These are phyloP conservation scores for Zhuqinia jingwanae DNA, from an alignment of 2,888 invertebrate species.

Conservation along the genomic window DNA sequence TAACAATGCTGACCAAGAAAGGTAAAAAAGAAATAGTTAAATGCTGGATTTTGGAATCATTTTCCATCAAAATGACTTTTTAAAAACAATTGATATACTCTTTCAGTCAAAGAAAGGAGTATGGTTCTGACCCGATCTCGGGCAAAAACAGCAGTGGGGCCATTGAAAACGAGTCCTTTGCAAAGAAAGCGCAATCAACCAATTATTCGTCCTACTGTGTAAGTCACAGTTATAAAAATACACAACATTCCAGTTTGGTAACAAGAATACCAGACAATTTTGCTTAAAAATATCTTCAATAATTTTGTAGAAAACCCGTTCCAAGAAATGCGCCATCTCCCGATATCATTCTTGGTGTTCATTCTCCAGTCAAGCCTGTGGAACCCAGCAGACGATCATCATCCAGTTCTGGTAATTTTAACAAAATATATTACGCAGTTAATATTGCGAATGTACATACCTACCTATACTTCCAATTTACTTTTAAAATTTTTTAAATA, in stretches of 20 bases:
- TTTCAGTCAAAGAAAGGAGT: slow-evolving; percentile 74
- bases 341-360: slow-evolving; percentile 78
- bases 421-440: no score
- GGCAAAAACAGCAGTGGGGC: slow-evolving; percentile 67
- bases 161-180: slow-evolving; percentile 66
- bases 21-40: no score
- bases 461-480: no score
- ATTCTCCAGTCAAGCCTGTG: slow-evolving; percentile 57
- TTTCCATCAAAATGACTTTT: neutral
- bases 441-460: neutral
- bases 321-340: slow-evolving; percentile 79
- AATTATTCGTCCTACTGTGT: slow-evolving; percentile 50
- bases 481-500: slow-evolving; percentile 9
- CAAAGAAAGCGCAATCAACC: slow-evolving; percentile 48
- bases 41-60: neutral
- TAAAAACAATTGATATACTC: neutral
- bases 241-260: no score
- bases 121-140: slow-evolving; percentile 78
- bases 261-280: neutral
- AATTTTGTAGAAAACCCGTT: slow-evolving; percentile 48
- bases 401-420: slow-evolving; percentile 58
- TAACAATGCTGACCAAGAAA: slow-evolving; percentile 77
- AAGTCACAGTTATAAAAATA: slow-evolving; percentile 3
- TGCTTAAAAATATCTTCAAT: neutral
- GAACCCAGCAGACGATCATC: slow-evolving; percentile 29